Conservation (phyloP, 2,888 invertebrate species). For the Drosophila recens region DNA sequence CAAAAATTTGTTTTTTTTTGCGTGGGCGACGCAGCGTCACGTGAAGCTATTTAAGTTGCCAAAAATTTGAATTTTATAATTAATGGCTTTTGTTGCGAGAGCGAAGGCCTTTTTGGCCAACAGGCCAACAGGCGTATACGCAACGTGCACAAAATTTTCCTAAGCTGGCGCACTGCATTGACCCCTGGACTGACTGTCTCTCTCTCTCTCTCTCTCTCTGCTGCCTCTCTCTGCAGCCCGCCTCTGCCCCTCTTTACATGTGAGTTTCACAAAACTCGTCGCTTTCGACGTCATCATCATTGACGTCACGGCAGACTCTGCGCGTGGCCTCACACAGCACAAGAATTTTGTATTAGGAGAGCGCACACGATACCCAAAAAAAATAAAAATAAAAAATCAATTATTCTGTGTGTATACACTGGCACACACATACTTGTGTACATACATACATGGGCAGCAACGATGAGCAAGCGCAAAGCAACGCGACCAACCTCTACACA, state of each 20-base stretch:
- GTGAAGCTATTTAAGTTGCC: constrained; percentile 70
- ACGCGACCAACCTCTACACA: constrained; percentile 42
- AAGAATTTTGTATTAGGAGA: constrained; percentile 24
- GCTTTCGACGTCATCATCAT: constrained; percentile 69
- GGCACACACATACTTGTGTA: constrained; percentile 6
- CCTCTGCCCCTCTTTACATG: not conserved
- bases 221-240: not conserved
- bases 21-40: constrained; percentile 59
- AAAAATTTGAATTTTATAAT: constrained; percentile 60
- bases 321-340: constrained; percentile 35
- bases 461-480: constrained; percentile 71
- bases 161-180: constrained; percentile 45
- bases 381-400: constrained; percentile 56
- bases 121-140: constrained; percentile 20
- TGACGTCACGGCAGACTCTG: constrained; percentile 64
- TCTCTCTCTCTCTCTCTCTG: not conserved
- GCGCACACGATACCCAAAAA: constrained; percentile 27
- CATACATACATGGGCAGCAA: not conserved
- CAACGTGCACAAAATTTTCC: constrained; percentile 32
- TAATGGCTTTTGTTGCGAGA: constrained; percentile 54
- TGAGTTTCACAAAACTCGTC: constrained; percentile 40
- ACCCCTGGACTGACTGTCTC: constrained; percentile 43
- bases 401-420: constrained; percentile 64
- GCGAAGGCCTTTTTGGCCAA: constrained; percentile 46
- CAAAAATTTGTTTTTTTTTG: constrained; percentile 15